A percentile compares a stretch with the other conserved stretches of the same genome.
phyloP scores from a whole-genome alignment of 2,113 vertebrate genomes.

The Rallus limicola region DNA sequence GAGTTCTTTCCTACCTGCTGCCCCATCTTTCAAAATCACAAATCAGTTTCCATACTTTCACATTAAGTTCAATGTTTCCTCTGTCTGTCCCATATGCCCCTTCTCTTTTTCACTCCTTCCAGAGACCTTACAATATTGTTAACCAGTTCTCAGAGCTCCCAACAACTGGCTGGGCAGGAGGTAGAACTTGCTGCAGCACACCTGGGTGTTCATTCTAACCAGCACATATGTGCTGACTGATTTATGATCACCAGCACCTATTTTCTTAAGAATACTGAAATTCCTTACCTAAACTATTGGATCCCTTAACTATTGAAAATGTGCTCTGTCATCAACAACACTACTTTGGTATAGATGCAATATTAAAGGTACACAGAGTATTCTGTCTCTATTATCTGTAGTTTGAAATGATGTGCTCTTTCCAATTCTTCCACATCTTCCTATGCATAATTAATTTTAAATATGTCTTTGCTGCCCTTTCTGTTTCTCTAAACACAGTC shows the following conservation, averaged over 20 bases:
- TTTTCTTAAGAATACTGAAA: neutral
- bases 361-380: neutral
- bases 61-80: neutral
- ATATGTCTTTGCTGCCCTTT: neutral
- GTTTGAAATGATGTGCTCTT: neutral
- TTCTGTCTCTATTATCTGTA: neutral
- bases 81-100: neutral
- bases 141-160: neutral
- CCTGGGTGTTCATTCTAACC: neutral
- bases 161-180: neutral
- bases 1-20: neutral
- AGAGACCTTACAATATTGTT: neutral
- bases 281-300: neutral
- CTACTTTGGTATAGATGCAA: neutral
- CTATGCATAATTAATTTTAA: neutral
- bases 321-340: neutral
- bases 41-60: neutral
- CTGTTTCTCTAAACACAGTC: neutral
- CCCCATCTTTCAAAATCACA: neutral
- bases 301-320: neutral
- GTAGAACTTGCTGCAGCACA: neutral
- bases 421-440: neutral
- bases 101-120: neutral
- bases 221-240: neutral
- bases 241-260: neutral